Base-by-base conservation (phyloP, 2,797 vertebrate species). In the Limosa lapponica region DNA sequence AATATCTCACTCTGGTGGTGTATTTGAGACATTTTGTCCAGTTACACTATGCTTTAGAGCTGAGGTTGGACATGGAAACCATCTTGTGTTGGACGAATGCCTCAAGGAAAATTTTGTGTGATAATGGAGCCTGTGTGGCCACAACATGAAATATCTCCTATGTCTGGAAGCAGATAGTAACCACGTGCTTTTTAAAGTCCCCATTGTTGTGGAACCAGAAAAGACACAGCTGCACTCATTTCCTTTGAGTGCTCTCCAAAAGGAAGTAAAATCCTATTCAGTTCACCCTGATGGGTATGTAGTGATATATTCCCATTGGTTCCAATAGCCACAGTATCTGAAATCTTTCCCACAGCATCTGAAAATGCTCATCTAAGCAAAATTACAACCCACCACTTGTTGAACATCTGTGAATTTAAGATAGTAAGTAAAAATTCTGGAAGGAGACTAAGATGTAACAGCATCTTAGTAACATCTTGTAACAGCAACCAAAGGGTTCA, bases 331-430 rank as follows among this genome's bases (percentile, higher is more conserved):
- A 62, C 32, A 25, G 6, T 46, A 52, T 91, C 62, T 72, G 51
- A 75, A 55, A 70, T 84, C 66, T 89, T 96, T 95, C 80, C 77
- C 86, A 80, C 28, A 52, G 44, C 34, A 48, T 22, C 7, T 19
- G 43, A 89, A 95, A 93, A 67, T 43, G 44, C 37, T 86, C 2
- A 36, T 71, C 49, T 74, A 78, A 86, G 34, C 54, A 85, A 80
- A 94, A 77, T 13, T 87, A 11, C 58, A 72, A 28, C 20, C 52
- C 36, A 69, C 15, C 7, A 10, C 39, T 93, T 57, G 28, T n/a
- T 82, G n/a, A 94, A 82, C 43, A 79, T 87, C 58, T 90, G 51
- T 59, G 70, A 92, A 92, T 93, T 75, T 66, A 82, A 89, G 62
- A 72, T 59, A 74, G 19, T 22, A 77, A 91, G 20, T 70, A 58